These are phyloP conservation scores for Liparis tanakae DNA, from an alignment of 2,797 vertebrate species.

Conservation along the genomic window DNA sequence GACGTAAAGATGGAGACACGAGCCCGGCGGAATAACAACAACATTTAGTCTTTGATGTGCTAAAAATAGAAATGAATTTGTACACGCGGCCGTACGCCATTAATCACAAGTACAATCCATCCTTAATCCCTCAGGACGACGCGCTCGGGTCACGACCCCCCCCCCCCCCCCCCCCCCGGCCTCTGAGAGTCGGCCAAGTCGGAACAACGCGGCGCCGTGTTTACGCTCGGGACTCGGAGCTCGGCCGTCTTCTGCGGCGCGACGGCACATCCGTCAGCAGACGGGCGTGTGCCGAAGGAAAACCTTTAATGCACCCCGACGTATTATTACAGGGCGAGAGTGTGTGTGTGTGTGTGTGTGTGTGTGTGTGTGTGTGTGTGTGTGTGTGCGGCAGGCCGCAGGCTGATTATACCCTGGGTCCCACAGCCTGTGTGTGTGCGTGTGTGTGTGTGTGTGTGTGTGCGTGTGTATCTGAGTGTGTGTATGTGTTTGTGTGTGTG, in stretches of 20 bases:
- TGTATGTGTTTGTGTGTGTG: conserved; percentile 24
- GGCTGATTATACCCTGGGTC: conserved; percentile 56
- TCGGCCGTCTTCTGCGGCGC: neutral
- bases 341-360: conserved; percentile 10
- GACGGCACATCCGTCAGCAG: neutral
- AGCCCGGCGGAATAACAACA: neutral
- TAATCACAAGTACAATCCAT: neutral
- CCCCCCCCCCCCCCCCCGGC: too few species aligned
- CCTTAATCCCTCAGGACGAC: neutral
- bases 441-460: conserved; percentile 26
- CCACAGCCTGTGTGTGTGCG: conserved; percentile 24
- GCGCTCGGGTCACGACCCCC: neutral
- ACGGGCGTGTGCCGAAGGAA: conserved; percentile 45
- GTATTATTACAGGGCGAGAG: conserved; percentile 60
- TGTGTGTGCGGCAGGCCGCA: conserved; percentile 48
- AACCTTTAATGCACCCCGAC: conserved; percentile 59
- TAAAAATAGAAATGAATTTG: neutral
- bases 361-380: neutral
- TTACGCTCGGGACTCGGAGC: neutral
- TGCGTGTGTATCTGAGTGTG: conserved; percentile 26
- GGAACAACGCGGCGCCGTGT: neutral
- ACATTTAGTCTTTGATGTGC: neutral
- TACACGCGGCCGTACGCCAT: neutral
- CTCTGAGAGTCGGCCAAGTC: neutral
- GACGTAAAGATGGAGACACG: too few species aligned